Conservation (phyloP, 2,888 invertebrate genomes). For the Chamaedrilus cognettii region DNA sequence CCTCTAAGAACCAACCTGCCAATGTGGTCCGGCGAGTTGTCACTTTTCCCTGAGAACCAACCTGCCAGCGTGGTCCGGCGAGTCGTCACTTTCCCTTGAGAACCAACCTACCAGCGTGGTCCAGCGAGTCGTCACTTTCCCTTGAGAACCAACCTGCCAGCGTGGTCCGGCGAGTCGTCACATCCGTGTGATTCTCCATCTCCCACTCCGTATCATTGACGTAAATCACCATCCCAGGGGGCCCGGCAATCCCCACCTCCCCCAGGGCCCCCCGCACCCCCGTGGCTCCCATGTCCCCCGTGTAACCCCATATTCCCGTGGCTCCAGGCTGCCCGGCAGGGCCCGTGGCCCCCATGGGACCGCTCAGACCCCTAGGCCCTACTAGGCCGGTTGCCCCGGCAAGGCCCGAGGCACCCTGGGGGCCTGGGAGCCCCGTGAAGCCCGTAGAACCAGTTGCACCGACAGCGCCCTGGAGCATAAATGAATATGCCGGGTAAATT, state of each 20-base stretch:
- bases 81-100: no score
- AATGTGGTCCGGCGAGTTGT: no score
- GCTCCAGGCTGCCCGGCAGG: not conserved
- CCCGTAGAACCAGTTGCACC: constrained; percentile 12
- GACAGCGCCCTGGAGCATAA: not conserved
- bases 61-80: no score
- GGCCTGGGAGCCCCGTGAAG: constrained; percentile 1
- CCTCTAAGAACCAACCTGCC: no score
- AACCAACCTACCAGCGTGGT: no score
- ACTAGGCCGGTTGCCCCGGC: not conserved
- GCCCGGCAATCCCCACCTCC: not conserved
- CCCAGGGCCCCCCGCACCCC: constrained; percentile 2
- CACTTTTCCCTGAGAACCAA: no score
- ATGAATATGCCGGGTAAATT: not conserved
- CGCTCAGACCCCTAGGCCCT: not conserved
- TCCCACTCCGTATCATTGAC: constrained; percentile 10
- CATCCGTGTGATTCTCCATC: not conserved
- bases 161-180: no score
- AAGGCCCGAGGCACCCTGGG: no score
- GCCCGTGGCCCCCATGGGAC: constrained; percentile 7
- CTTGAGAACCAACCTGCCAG: no score
- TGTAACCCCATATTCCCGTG: not conserved
- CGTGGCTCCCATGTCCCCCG: not conserved
- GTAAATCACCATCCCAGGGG: constrained; percentile 13
- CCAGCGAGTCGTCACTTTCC: no score